Evolutionary conservation across 2,113 vertebrate species (phyloP), one percentile per base, ranked within the genome.

Genomic region (Hyla sarda): DNA sequence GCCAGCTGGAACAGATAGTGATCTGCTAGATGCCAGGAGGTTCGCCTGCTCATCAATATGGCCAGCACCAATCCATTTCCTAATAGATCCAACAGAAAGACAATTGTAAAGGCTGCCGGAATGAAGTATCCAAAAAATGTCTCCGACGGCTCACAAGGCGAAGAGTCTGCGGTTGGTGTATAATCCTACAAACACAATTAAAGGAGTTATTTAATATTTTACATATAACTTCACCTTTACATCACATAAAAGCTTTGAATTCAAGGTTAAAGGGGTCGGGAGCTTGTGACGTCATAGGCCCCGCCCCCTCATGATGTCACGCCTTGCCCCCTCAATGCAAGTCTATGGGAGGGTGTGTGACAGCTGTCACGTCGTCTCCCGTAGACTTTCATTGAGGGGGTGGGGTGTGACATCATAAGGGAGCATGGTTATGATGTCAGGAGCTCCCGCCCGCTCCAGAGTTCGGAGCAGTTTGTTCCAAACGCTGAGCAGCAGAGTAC

Each of bases 1-100:
- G 97, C 96, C 90, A 98, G 88, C 91, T 98, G 96, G 34, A 97
- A 94, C 88, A 98, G 94, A 88, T 96, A 97, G 58, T 94, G 92
- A 71, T 98, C 97, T 0, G 92, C 91, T 85, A 97, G 90, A 0
- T 94, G 95, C 89, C 94, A 95, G 71, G 93, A 89, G 9, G 94
- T 92, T 16, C 88, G 87, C 8, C 90, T 88, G 9, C 60, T 56
- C 1, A 91, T 89, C 80, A 92, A 84, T 48, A 98, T 96, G 4
- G 93, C 90, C 82, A 97, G 87, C 74, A 98, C 97, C 69, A 96
- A 87, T 6, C 92, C 87, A 17, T 98, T 98, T 19, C 96, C 96
- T 21, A 95, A 58, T n/a, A 96, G 13, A 0, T 90, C 91, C 62
- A 96, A 88, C n/a, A 94, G 5, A 14, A 94, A 90, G 2, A 96